These are phyloP conservation scores for Moxostoma hubbsi DNA, from an alignment of 2,797 vertebrate species.

Conservation along the genomic window DNA sequence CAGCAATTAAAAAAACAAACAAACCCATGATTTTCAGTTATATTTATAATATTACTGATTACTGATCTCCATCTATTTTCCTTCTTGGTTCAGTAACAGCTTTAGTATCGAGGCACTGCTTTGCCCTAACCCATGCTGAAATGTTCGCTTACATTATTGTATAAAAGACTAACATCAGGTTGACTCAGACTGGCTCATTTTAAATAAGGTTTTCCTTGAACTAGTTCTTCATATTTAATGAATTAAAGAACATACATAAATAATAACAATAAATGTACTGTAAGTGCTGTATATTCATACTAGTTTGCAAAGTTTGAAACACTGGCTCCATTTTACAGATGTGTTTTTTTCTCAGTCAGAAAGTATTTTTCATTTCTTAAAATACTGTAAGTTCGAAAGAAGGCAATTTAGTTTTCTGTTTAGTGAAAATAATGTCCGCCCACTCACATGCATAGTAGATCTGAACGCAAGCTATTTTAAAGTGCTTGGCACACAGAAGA, in stretches of 20 bases:
- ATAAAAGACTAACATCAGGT: slow-evolving; percentile 9
- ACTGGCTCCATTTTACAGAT: neutral
- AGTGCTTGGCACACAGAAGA: slow-evolving; percentile 22
- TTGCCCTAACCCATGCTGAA: slow-evolving; percentile 12
- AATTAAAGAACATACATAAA: slow-evolving; percentile 15
- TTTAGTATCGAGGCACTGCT: neutral
- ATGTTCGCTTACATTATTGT: slow-evolving; percentile 9
- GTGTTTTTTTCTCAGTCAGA: too few relatives aligned
- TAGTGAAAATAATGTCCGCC: slow-evolving; percentile 49
- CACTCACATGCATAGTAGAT: slow-evolving; percentile 5
- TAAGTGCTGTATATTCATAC: neutral
- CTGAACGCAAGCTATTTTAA: slow-evolving; percentile 40
- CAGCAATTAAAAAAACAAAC: slow-evolving; percentile 8
- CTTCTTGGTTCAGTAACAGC: neutral
- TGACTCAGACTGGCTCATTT: slow-evolving; percentile 9
- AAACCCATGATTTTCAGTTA: neutral
- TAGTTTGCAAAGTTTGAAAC: neutral
- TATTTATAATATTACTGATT: too few relatives aligned
- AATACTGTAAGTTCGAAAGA: slow-evolving; percentile 8
- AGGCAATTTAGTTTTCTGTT: slow-evolving; percentile 17
- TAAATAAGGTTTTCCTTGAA: slow-evolving; percentile 20
- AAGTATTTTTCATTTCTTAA: neutral
- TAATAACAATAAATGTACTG: slow-evolving; percentile 5
- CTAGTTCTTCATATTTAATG: slow-evolving; percentile 35
- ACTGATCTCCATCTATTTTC: slow-evolving; percentile 3